Conservation (phyloP, 2,113 vertebrate species). For the Phyllostomus hastatus region DNA sequence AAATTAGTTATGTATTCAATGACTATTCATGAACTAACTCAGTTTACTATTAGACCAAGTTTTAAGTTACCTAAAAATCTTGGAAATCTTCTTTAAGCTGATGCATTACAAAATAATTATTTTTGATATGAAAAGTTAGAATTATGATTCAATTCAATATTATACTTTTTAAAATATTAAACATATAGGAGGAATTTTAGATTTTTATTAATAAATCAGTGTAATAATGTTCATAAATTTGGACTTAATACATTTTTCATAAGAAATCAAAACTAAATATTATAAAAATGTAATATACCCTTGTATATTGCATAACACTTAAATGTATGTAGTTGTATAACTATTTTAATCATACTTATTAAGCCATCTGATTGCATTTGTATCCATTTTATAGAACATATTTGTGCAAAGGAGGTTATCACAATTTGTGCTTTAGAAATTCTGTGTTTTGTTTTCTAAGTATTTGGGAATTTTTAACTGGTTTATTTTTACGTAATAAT, state of each 20-base stretch:
- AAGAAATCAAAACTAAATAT: background rate
- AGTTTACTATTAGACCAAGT: background rate
- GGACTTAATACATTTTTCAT: background rate
- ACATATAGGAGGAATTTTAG: background rate
- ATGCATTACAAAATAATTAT: background rate
- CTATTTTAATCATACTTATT: background rate
- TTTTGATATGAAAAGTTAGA: background rate
- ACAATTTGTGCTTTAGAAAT: background rate
- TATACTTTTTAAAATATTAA: background rate
- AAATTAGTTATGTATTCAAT: background rate
- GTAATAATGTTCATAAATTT: background rate
- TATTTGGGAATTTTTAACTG: background rate
- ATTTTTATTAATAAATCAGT: background rate
- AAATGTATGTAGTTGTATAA: background rate
- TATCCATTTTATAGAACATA: conserved; percentile 3
- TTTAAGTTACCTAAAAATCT: background rate
- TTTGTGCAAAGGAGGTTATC: background rate
- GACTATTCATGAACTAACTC: background rate
- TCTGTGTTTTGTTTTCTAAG: background rate
- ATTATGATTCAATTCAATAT: background rate
- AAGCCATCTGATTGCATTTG: background rate
- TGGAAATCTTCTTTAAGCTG: background rate
- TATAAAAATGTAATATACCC: background rate
- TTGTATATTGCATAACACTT: background rate
- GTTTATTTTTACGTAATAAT: background rate